Evolutionary conservation across 2,113 vertebrate genomes (phyloP).

Genomic region (Cyanistes caeruleus): DNA sequence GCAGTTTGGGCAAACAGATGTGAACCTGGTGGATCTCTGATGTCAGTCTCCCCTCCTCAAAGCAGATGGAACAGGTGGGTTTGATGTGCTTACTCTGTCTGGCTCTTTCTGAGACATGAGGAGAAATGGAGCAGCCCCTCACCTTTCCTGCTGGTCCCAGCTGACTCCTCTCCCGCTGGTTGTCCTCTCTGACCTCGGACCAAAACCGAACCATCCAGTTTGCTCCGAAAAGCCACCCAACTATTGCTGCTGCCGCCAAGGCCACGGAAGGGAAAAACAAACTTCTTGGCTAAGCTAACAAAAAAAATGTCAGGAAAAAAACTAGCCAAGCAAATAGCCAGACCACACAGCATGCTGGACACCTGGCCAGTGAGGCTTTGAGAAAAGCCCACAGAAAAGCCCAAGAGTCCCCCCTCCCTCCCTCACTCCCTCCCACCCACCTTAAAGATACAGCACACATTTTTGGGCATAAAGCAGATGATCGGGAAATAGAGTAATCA

Average conservation of each 20-base stretch:
- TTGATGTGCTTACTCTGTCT: not conserved
- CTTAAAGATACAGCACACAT: not conserved
- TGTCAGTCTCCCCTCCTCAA: not conserved
- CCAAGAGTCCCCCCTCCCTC: too few species aligned
- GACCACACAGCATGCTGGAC: fast-evolving
- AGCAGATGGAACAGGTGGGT: not conserved
- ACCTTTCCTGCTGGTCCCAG: too few species aligned
- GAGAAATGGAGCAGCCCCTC: fast-evolving
- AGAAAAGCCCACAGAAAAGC: not conserved
- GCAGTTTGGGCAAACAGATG: not conserved
- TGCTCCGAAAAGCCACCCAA: fast-evolving
- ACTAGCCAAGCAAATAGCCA: not conserved
- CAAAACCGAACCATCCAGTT: not conserved
- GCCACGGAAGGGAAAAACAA: not conserved
- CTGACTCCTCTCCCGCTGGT: fast-evolving
- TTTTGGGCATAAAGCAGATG: not conserved
- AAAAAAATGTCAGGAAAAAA: not conserved
- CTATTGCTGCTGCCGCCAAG: not conserved
- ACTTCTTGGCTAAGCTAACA: not conserved
- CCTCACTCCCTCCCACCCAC: fast-evolving
- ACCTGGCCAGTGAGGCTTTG: not conserved
- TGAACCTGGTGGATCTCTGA: not conserved
- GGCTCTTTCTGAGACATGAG: fast-evolving
- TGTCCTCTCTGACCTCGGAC: not conserved
- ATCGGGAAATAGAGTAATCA: not conserved